Base-by-base conservation (phyloP, 2,113 vertebrate genomes). In the Clupea harengus region DNA sequence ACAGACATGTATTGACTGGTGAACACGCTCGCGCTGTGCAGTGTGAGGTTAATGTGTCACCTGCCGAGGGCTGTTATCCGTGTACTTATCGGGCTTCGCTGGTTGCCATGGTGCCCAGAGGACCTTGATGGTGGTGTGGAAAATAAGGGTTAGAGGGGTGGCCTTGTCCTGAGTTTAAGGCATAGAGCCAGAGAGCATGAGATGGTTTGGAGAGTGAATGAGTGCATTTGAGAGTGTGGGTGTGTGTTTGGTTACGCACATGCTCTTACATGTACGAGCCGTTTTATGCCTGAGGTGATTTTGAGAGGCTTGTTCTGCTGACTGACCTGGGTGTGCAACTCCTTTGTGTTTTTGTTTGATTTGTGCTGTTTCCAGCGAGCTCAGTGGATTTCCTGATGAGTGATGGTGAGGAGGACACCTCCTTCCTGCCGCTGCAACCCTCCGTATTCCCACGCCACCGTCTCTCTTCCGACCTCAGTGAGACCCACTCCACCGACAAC, bases 301-400 rank as follows among this genome's bases (percentile, higher is more conserved):
- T 72, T 10, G 2, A 28, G n/a, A 72, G 3, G n/a, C 25, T 72
- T 32, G 64, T 72, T 72, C 28, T 17, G 2, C 64, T 60, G n/a
- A 32, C 10, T 81, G 15, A 60, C 78, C 22, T 64, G 52, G 2
- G 9, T 45, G 20, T 54, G 17, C 47, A 15, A 6, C 18, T n/a
- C 18, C 6, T 44, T 22, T 81, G 50, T 67, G 46, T 39, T 47
- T 39, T 25, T 82, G 75, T 57, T 39, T 45, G 7, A 6, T 78
- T 78, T 78, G 72, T 72, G n/a, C 11, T 2, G n/a, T 9, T 67
- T 25, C 2, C 4, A 95, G 95, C 92, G 2, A 95, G 93, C 88
- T 95, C 94, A 20, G 86, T 95, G 92, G 92, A 93, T 91, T 92
- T 95, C 91, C 91, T 92, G 89, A 89, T 92, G 90, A 90, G 89